phyloP scores from a whole-genome alignment of 2,888 invertebrate species.

The Mycalesis mineus region DNA sequence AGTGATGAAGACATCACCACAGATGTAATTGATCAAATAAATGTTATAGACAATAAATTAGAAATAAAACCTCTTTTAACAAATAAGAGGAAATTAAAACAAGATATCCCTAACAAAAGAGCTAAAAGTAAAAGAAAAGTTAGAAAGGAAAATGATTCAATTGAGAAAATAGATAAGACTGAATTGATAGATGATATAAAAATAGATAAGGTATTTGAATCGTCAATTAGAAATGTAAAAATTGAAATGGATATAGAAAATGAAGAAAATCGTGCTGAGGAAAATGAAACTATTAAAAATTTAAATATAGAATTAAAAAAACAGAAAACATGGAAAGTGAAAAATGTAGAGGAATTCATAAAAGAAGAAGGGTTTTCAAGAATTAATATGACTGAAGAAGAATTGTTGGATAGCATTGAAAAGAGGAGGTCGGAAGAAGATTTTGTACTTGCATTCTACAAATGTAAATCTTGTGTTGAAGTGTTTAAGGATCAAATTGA shows the following conservation, averaged over 20 bases:
- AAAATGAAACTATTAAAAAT: not conserved
- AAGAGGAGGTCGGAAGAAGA: not conserved
- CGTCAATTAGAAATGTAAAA: not conserved
- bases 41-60: conserved; percentile 3
- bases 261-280: not conserved
- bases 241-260: not conserved
- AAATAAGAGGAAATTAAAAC: not conserved
- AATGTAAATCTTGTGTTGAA: conserved; percentile 17
- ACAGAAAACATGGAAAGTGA: not conserved
- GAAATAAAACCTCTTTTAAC: conserved; percentile 12
- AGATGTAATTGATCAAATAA: conserved; percentile 7
- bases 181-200: conserved; percentile 2
- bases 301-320: not conserved
- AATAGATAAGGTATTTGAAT: not conserved
- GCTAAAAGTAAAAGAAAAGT: not conserved
- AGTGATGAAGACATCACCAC: not conserved
- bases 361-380: conserved; percentile 3
- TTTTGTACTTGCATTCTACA: conserved; percentile 3
- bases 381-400: conserved; percentile 12
- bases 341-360: not conserved
- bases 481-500: conserved; percentile 15
- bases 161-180: not conserved
- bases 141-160: not conserved
- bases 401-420: conserved; percentile 14
- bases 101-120: not conserved